Evolutionary conservation across 2,888 invertebrate genomes (phyloP).

Genomic region (Caenorhabditis sp.): DNA sequence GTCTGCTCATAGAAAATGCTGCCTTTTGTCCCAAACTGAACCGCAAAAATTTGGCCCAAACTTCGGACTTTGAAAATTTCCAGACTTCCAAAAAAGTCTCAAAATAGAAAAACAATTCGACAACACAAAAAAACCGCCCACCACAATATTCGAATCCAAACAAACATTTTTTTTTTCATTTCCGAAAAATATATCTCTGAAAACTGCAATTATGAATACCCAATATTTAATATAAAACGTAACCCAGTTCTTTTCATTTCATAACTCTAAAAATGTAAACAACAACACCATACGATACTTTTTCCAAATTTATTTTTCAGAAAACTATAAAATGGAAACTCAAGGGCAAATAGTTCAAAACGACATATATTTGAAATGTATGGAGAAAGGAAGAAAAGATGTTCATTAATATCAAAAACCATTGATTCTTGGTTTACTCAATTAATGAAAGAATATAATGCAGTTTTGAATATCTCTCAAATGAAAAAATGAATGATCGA

Average conservation of each 20-base stretch:
- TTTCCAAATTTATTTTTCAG: neutral
- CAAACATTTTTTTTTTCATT: no score
- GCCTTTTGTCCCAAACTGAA: no score
- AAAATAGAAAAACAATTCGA: no score
- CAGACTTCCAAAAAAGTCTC: no score
- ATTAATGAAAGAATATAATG: neutral
- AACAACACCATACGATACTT: neutral
- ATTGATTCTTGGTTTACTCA: neutral
- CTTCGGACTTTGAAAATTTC: no score
- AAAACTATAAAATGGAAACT: neutral
- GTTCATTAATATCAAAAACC: neutral
- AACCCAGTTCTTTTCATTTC: neutral
- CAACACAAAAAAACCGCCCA: neutral
- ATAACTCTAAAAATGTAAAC: neutral
- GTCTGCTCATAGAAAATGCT: no score
- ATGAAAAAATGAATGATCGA: neutral
- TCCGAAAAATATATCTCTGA: neutral
- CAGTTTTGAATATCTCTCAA: neutral
- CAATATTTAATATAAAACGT: neutral
- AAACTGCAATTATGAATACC: neutral
- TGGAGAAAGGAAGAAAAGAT: neutral
- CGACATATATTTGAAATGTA: neutral
- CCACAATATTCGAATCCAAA: no score
- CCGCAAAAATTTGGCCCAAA: no score
- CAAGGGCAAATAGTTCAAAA: neutral